Evolutionary conservation across 1,140 invertebrate genomes (phyloP).

Genomic region (Panagrolaimus sp.): DNA sequence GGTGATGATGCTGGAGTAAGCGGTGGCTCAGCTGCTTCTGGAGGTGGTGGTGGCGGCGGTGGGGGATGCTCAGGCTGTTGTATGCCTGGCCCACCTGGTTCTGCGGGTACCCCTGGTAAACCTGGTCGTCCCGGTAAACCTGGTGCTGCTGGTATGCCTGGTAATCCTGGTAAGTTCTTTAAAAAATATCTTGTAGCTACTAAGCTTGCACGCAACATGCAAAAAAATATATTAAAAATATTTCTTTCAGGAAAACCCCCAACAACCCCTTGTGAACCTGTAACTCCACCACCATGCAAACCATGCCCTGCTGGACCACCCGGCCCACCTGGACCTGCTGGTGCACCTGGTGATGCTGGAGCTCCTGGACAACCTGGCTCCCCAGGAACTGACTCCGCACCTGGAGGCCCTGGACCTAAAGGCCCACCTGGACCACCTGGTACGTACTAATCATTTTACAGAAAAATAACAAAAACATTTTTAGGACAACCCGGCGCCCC

Average conservation of each 20-base stretch:
- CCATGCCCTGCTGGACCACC: slow-evolving; percentile 10
- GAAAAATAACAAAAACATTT: no score
- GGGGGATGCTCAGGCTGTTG: neutral
- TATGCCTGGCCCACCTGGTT: neutral
- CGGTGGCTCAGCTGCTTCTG: neutral
- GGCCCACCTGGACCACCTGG: slow-evolving; percentile 10
- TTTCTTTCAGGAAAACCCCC: slow-evolving; percentile 29
- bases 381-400: neutral
- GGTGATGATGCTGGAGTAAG: neutral
- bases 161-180: neutral
- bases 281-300: slow-evolving; percentile 12
- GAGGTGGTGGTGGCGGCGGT: neutral
- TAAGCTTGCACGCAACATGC: no score
- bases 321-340: neutral
- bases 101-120: neutral
- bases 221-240: no score
- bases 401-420: neutral
- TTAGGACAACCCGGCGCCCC: slow-evolving; percentile 3
- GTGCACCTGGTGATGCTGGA: neutral
- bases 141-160: neutral
- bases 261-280: neutral
- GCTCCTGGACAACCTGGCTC: neutral
- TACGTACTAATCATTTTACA: no score
- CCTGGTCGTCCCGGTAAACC: neutral
- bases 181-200: no score